Evolutionary conservation across 2,113 vertebrate species (phyloP).

Genomic region (Anarhynchus alexandrinus): DNA sequence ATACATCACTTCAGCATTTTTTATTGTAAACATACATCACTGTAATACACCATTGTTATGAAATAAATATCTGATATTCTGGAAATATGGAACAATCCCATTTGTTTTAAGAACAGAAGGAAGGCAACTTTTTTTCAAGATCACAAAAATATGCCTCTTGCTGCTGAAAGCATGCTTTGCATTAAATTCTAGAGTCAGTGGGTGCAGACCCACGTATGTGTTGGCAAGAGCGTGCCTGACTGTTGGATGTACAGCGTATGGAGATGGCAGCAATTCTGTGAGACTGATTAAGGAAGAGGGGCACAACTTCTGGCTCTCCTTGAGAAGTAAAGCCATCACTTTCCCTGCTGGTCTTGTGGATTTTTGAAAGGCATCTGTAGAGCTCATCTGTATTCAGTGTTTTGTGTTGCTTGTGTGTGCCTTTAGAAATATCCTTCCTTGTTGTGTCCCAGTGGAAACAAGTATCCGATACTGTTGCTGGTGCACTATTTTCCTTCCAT

Average conservation of each 20-base stretch:
- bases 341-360: background rate
- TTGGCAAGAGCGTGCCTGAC: background rate
- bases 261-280: background rate
- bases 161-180: background rate
- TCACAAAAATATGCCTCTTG: background rate
- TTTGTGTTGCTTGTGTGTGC: background rate
- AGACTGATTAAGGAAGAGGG: background rate
- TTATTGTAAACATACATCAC: constrained; percentile 45
- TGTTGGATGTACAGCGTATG: background rate
- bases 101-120: background rate
- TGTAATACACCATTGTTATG: background rate
- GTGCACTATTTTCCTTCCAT: background rate
- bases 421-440: background rate
- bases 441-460: background rate
- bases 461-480: background rate
- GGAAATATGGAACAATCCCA: background rate
- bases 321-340: background rate
- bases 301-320: background rate
- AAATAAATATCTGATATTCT: background rate
- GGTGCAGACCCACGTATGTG: background rate
- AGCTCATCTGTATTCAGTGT: accelerated
- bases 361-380: background rate
- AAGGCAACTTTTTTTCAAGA: background rate
- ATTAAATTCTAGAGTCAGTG: background rate
- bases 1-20: constrained; percentile 15